Percentiles rank a stretch among this genome's conserved stretches.
These are phyloP conservation scores for Diachasma alloeum DNA, from an alignment of 1,140 invertebrate species.

Conservation along the genomic window DNA sequence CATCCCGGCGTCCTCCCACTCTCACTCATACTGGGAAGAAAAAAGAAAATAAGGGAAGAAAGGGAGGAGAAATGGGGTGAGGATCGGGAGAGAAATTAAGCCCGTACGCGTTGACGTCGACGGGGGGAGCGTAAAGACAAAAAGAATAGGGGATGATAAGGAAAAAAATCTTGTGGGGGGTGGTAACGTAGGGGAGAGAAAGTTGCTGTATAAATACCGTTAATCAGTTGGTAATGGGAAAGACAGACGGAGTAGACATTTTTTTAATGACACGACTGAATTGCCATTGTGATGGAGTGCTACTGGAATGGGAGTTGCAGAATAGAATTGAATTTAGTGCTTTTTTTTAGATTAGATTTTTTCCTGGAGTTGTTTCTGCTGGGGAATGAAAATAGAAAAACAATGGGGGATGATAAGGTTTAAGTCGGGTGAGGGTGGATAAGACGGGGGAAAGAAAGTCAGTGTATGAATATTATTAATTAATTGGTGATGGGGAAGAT, in stretches of 20 bases:
- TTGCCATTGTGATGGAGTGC: no score
- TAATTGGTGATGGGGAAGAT: no score
- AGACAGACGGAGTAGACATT: not conserved
- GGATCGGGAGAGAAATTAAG: constrained; percentile 23
- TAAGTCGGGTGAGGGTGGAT: not conserved
- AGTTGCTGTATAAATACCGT: constrained; percentile 4
- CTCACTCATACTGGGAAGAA: constrained; percentile 21
- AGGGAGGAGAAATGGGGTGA: not conserved
- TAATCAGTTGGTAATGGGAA: not conserved
- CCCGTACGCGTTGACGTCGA: constrained; percentile 16
- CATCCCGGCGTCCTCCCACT: constrained; percentile 41
- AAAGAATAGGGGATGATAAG: not conserved
- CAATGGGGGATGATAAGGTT: not conserved
- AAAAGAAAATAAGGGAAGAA: not conserved
- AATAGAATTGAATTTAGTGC: no score
- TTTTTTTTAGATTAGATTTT: no score
- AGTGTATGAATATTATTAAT: not conserved
- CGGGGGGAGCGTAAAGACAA: not conserved
- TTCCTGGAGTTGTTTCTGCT: no score
- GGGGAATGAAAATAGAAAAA: not conserved
- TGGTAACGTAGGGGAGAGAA: not conserved
- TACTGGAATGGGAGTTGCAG: no score
- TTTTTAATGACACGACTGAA: not conserved
- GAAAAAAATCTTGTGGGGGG: not conserved
- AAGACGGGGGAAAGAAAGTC: not conserved